Base-by-base conservation (phyloP, 92 coral and sea anemone genomes). In the Parazoanthus atlanticus region DNA sequence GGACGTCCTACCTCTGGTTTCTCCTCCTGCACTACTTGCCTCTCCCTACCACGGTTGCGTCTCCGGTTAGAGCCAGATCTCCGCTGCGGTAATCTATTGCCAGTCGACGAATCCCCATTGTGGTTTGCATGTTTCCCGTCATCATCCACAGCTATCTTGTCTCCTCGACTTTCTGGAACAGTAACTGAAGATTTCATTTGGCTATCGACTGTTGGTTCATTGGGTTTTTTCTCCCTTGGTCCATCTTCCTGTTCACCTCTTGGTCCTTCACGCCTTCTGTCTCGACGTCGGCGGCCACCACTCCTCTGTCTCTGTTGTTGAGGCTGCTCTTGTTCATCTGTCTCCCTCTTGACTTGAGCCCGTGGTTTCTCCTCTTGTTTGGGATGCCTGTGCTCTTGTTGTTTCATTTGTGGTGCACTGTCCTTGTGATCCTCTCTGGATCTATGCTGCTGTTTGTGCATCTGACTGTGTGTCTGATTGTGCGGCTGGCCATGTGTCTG, bases 51-150 rank as follows among this genome's bases (percentile, higher is more conserved):
- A 17, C 67, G 78, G 77, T 84, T 84, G 64, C 87, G 87, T 28
- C 87, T 84, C 65, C 87, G 87, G 56, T 70, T 70, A 16, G 87
- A 84, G 65, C 87, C 87, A 28, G 87, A 47, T 54, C 66, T 84
- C 26, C 87, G 49, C 40, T 84, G 87, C 32, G 87, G 87, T 23
- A 84, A 30, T 46, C 77, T 77, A 65, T 65, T 56, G 28, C 74
- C 25, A 9, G 74, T n/a, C 23, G 38, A 82, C 16, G 56, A 64
- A 40, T 56, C 74, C 1, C 74, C 86, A 65, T 61, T 65, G 8
- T 26, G 56, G 8, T 65, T 25, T 7, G 33, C 28, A 25, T 26
- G 29, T 17, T 34, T 28, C 32, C 28, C 19, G 54, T 21, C 52
- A 15, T 65, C 65, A 29, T n/a, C 31, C 16, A 6, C 54, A 36